A percentile compares a stretch with the other conserved stretches of the same genome.
Conservation (phyloP, 2,113 vertebrate genomes). For the Leucopsar rothschildi region DNA sequence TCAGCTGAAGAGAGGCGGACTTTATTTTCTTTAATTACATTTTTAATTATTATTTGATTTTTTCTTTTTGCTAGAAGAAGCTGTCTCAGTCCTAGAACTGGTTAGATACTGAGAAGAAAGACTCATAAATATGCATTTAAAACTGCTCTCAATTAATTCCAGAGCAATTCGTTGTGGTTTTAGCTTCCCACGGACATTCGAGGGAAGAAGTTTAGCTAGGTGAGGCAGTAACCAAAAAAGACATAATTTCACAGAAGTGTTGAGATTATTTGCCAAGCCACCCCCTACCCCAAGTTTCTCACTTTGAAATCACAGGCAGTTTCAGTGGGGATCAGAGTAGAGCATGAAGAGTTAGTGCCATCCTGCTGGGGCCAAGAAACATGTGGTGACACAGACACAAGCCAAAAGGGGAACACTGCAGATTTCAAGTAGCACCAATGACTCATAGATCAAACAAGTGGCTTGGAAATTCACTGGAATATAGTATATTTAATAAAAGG, state of each 20-base stretch:
- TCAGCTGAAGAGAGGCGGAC: background rate
- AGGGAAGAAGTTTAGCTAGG: background rate
- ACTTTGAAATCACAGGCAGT: background rate
- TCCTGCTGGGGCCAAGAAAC: background rate
- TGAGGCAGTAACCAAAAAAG: background rate
- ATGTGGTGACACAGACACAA: background rate
- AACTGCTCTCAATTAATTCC: background rate
- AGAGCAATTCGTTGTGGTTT: background rate
- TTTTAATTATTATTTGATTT: background rate
- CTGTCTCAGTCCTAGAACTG: background rate
- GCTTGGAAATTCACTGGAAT: conserved; percentile 32
- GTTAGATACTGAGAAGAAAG: background rate
- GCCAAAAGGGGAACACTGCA: background rate
- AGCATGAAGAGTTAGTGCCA: background rate
- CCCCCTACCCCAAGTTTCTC: background rate
- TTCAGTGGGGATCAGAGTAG: background rate
- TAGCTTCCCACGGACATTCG: background rate
- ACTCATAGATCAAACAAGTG: background rate
- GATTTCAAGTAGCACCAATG: background rate
- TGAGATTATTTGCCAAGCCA: background rate
- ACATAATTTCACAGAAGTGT: background rate
- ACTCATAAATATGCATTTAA: background rate
- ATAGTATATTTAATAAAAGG: background rate
- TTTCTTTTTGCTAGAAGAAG: background rate
- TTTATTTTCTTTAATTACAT: background rate